Evolutionary conservation across 2,113 vertebrate species (phyloP).

Genomic region (Anthoscopus minutus): DNA sequence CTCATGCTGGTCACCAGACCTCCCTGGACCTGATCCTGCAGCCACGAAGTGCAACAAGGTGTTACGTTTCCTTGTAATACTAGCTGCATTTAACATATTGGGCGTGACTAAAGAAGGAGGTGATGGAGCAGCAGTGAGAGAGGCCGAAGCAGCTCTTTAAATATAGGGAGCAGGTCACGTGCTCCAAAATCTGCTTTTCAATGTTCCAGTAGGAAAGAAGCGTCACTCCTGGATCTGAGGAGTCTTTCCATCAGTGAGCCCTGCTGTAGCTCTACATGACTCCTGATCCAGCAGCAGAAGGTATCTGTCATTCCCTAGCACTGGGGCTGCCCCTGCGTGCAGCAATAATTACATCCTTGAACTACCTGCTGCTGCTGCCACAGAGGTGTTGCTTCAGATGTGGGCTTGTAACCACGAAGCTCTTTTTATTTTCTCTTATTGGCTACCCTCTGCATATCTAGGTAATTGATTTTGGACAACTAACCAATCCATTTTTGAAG

Average conservation of each 20-base stretch:
- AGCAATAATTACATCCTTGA: rapidly evolving
- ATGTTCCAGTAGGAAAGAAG: neutral
- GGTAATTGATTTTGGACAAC: neutral
- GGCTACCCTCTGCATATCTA: neutral
- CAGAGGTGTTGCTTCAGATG: neutral
- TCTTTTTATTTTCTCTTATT: neutral
- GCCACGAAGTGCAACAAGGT: too few species aligned
- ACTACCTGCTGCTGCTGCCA: neutral
- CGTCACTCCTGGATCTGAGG: neutral
- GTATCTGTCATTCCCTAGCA: rapidly evolving
- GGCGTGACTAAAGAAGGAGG: neutral
- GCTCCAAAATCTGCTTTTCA: neutral
- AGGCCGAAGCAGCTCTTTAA: neutral
- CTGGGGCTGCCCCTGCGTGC: rapidly evolving
- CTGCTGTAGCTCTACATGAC: neutral
- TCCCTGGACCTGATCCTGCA: too few species aligned
- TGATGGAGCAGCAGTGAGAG: neutral
- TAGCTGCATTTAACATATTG: neutral
- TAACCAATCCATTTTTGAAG: neutral
- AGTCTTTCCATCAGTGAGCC: neutral
- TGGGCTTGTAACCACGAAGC: neutral
- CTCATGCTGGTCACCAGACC: too few species aligned
- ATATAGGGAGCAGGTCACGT: neutral
- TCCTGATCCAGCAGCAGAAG: neutral
- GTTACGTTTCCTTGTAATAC: neutral